Evolutionary conservation across 2,113 vertebrate genomes (phyloP), one percentile per base, ranked within the genome.

Genomic region (Pelodiscus sinensis): DNA sequence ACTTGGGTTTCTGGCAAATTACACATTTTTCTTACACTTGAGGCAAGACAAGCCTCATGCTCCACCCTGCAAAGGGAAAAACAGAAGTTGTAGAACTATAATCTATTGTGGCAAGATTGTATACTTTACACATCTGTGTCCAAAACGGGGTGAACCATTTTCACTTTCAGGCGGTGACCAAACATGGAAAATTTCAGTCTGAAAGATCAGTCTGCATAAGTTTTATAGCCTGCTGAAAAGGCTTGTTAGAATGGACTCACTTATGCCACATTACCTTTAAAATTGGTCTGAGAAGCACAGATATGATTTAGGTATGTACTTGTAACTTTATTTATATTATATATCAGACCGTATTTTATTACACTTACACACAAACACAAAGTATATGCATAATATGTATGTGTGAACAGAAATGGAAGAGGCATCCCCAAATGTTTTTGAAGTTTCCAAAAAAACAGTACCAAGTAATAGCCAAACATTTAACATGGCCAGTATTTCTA

Each of bases 101-200:
- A 56, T 88, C 54, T 79, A 85, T 83, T 58, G 16, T 0, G 38
- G 62, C 55, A 93, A 81, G 51, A 77, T 15, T 1, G 29, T 77
- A 55, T 79, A 91, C 52, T 73, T 71, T 81, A 27, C n/a, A 85
- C 84, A 75, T 85, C 55, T 86, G 29, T 90, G 88, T 88, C 62
- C 55, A 78, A 79, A 91, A 56, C 77, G 83, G 71, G 86, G 86
- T 55, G 57, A 93, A 73, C 85, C 0, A 82, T 90, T 80, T 77
- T 68, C 89, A 87, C 68, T 85, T 57, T 85, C 56, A 91, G 81
- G 35, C 35, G 44, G 38, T 75, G 71, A 44, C 35, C 91, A 93
- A 80, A 29, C 22, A 6, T 62, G 52, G 79, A 85, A 85, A 31
- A 90, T 84, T 82, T 44, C 85, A 84, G 29, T 60, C 35, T 58